Base-by-base conservation (phyloP, 2,888 invertebrate genomes). In the Emmelina monodactyla region DNA sequence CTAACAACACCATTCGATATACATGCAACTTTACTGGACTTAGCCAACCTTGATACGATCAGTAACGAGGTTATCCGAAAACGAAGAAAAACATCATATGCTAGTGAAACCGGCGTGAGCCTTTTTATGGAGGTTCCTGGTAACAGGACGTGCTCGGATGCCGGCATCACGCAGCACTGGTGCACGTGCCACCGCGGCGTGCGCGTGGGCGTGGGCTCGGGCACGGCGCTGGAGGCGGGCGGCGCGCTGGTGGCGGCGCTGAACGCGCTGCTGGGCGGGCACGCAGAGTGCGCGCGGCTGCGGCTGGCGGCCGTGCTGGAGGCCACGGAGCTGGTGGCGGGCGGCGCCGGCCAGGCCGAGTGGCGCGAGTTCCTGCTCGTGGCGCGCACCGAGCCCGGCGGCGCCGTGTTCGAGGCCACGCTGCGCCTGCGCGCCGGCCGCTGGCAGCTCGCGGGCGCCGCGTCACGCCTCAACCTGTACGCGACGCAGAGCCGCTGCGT, bases 1-100 rank as follows among this genome's bases (percentile, higher is more conserved):
- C 79, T 95, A n/a, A 89, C 91, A 0, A 91, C 79, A 19, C 92
- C 91, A 0, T 94, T 86, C 58, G 95, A 96, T 62, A 67, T 95
- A 4, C 86, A 93, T 60, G 88, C 89, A 43, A 94, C 93, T 0
- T 60, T 96, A 31, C 44, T 75, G 9, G 90, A 94, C 60, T 66
- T 94, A 4, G 55, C 87, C 5, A 62, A 87, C 40, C 46, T 82
- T 40, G 68, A 83, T 0, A 53, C 59, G 0, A 54, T 83, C 19
- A 62, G 79, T 39, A 54, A 78, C 14, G 62, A 75, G 10, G 59
- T 70, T 22, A 56, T 82, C 2, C 51, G 58, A 43, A 45, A 56
- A 29, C 65, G 80, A 30, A 62, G 50, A 2, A 58, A 58, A 42
- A 47, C 52, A 1, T 39, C 57, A 9, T 76, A 79, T 31, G 58